These are phyloP conservation scores for Tortricodes alternella DNA, from an alignment of 2,888 invertebrate genomes.

Conservation along the genomic window DNA sequence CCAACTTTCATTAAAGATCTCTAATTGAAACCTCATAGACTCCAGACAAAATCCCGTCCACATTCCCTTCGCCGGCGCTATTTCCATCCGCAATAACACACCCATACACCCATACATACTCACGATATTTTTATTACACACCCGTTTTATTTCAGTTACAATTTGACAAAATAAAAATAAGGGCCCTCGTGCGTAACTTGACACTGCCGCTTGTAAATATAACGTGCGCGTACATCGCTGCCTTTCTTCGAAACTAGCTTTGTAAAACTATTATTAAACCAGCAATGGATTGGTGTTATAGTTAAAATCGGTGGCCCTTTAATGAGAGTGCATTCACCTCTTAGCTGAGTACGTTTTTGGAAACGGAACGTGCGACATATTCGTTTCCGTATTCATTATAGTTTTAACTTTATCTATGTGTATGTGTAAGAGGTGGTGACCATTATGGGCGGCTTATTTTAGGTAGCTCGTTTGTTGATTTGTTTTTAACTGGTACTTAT, in stretches of 20 bases:
- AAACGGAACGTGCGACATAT: constrained; percentile 57
- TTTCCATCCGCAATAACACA: constrained; percentile 77
- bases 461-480: background rate
- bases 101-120: constrained; percentile 64
- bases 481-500: background rate
- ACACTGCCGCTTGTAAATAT: constrained; percentile 51
- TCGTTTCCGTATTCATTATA: constrained; percentile 64
- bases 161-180: constrained; percentile 82
- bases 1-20: no score
- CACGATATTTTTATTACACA: constrained; percentile 79
- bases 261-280: constrained; percentile 14
- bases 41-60: constrained; percentile 36
- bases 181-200: constrained; percentile 50
- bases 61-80: constrained; percentile 50
- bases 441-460: background rate
- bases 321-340: constrained; percentile 79
- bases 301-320: constrained; percentile 70
- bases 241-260: background rate
- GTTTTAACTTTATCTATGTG: constrained; percentile 21
- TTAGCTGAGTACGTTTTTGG: constrained; percentile 66
- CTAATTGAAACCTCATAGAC: constrained; percentile 31
- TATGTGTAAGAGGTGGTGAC: constrained; percentile 9
- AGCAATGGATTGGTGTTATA: constrained; percentile 48
- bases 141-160: constrained; percentile 81
- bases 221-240: constrained; percentile 54